Evolutionary conservation across 1,140 invertebrate species (phyloP).

Genomic region (Helicorthomorpha holstii): DNA sequence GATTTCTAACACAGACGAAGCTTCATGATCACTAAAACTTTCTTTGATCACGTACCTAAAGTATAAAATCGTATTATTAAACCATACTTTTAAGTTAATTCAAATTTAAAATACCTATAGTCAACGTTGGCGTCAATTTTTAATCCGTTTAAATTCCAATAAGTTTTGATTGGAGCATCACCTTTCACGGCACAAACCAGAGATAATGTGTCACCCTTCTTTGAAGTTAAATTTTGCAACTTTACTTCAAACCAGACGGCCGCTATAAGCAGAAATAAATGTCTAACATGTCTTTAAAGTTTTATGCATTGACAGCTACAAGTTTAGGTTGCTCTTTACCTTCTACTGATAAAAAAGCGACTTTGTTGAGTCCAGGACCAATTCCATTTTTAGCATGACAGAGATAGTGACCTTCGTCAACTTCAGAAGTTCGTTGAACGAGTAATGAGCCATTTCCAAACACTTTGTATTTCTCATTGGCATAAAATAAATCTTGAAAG

Average conservation of each 20-base stretch:
- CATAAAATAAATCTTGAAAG: background rate
- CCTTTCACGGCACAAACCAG: slow-evolving; percentile 25
- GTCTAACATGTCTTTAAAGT: background rate
- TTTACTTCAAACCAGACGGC: slow-evolving; percentile 6
- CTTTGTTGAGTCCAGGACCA: slow-evolving; percentile 25
- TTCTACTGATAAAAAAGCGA: slow-evolving; percentile 22
- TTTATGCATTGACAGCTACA: background rate
- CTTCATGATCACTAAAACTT: background rate
- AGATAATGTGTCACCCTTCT: slow-evolving; percentile 22
- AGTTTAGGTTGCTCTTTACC: slow-evolving; percentile 14
- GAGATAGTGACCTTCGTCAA: slow-evolving; percentile 26
- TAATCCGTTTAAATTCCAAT: slow-evolving; percentile 1
- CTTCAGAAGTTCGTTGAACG: slow-evolving; percentile 19
- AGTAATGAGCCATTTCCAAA: slow-evolving; percentile 24
- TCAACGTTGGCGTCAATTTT: background rate
- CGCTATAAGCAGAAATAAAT: background rate
- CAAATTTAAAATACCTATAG: background rate
- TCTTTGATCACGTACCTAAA: background rate
- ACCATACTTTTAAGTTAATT: background rate
- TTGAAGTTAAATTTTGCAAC: slow-evolving; percentile 13
- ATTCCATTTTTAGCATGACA: slow-evolving; percentile 25
- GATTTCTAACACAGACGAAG: slow-evolving; percentile 5
- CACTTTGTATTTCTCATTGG: background rate
- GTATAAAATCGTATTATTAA: background rate
- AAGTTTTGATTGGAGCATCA: slow-evolving; percentile 2